These are phyloP conservation scores for Pseudotriccus pelzelni DNA, from an alignment of 2,797 vertebrate species.

Conservation along the genomic window DNA sequence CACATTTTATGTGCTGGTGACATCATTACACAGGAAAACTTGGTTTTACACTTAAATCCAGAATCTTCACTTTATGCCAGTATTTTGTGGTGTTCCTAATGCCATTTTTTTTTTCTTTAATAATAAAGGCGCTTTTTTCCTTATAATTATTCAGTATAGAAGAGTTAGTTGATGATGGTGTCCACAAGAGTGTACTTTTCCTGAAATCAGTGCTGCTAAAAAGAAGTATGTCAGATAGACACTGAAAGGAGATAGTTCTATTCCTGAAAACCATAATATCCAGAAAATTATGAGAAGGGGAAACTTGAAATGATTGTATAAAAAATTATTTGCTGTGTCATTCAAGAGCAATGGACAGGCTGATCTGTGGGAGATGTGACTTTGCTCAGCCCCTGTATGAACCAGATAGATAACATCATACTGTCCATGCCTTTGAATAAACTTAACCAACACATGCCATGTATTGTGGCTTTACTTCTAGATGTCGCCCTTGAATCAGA, in stretches of 20 bases:
- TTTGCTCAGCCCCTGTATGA: neutral
- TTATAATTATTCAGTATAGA: neutral
- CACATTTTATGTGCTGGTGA: neutral
- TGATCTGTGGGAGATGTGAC: neutral
- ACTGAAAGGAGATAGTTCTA: neutral
- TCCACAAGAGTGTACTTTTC: neutral
- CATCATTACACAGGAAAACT: neutral
- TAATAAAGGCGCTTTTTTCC: neutral
- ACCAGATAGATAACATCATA: neutral
- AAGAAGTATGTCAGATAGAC: neutral
- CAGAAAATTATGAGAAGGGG: neutral
- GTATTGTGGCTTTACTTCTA: neutral
- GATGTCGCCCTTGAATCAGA: neutral
- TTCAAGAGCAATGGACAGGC: neutral
- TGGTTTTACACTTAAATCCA: neutral
- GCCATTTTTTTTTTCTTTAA: neutral
- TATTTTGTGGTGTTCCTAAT: neutral
- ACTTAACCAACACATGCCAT: neutral
- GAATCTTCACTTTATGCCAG: neutral
- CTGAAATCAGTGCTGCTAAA: neutral
- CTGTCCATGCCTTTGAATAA: neutral
- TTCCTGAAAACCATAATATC: neutral
- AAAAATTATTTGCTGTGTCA: neutral
- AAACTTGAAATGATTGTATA: neutral
- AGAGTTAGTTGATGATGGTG: neutral